phyloP scores from a whole-genome alignment of 1,140 invertebrate species.

The Laupala kohalensis region DNA sequence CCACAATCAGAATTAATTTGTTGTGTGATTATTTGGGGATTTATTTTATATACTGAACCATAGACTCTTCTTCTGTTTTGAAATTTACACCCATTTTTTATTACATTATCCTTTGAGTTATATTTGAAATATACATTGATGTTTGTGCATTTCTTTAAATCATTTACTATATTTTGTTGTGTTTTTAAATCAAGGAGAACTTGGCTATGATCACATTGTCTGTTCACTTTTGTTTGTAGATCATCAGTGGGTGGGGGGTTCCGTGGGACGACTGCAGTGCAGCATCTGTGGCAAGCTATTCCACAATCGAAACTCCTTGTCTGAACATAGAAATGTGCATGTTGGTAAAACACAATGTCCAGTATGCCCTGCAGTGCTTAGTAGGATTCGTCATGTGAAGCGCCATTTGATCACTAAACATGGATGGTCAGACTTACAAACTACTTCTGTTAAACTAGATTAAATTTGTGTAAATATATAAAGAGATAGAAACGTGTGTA shows the following conservation, averaged over 20 bases:
- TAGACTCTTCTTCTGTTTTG: too few species aligned
- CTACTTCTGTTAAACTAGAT: not conserved
- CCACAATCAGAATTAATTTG: too few species aligned
- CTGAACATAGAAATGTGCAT: constrained; percentile 40
- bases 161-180: not conserved
- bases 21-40: too few species aligned
- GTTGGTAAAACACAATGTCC: constrained; percentile 37
- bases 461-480: constrained; percentile 33
- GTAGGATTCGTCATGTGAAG: constrained; percentile 35
- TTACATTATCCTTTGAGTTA: not conserved
- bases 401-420: constrained; percentile 34
- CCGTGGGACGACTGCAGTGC: constrained; percentile 22
- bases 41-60: too few species aligned
- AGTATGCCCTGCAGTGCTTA: constrained; percentile 35
- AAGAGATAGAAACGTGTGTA: constrained; percentile 22
- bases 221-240: constrained; percentile 5
- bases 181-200: not conserved
- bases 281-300: constrained; percentile 38
- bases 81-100: too few species aligned
- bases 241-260: constrained; percentile 6
- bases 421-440: constrained; percentile 26
- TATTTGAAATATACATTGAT: not conserved
- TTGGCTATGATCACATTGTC: not conserved
- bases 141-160: not conserved
- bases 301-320: constrained; percentile 37